These are phyloP conservation scores for Drosophila micromelanica DNA, from an alignment of 1,140 invertebrate genomes.

Conservation along the genomic window DNA sequence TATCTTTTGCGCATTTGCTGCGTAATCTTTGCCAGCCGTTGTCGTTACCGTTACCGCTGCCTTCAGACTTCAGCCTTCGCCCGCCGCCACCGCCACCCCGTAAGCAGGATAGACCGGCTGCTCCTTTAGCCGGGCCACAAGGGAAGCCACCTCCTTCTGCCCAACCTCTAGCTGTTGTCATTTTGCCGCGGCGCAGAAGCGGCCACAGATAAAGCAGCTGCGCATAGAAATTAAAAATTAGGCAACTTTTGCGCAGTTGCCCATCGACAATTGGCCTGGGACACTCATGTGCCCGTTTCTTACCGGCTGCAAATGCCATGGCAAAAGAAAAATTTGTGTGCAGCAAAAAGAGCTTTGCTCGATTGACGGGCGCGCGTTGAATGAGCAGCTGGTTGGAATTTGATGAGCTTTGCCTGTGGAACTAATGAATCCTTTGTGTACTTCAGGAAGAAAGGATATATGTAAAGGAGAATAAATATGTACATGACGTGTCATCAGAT, in stretches of 20 bases:
- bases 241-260: constrained; percentile 47
- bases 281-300: constrained; percentile 14
- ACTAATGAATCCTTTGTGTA: constrained; percentile 19
- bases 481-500: too few relatives aligned
- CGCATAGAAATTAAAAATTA: constrained; percentile 55
- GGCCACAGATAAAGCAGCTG: constrained; percentile 49
- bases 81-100: constrained; percentile 70
- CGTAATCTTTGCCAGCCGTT: constrained; percentile 18
- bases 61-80: constrained; percentile 16
- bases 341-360: constrained; percentile 19
- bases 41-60: constrained; percentile 44
- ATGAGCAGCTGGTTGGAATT: constrained; percentile 37
- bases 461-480: too few relatives aligned
- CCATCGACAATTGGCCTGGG: constrained; percentile 26
- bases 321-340: constrained; percentile 1
- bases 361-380: neutral
- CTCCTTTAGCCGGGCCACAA: constrained; percentile 53
- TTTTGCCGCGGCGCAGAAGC: constrained; percentile 27
- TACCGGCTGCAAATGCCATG: constrained; percentile 12
- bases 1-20: constrained; percentile 62
- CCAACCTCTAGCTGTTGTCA: constrained; percentile 25
- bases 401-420: constrained; percentile 47
- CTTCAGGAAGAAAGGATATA: too few relatives aligned
- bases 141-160: constrained; percentile 29
- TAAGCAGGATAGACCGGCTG: constrained; percentile 57